A percentile compares a stretch with the other conserved stretches of the same genome.
These are phyloP conservation scores for Rhopilema esculentum DNA, from an alignment of 30 jellyfish, hydroid and myxozoan species.

Conservation along the genomic window DNA sequence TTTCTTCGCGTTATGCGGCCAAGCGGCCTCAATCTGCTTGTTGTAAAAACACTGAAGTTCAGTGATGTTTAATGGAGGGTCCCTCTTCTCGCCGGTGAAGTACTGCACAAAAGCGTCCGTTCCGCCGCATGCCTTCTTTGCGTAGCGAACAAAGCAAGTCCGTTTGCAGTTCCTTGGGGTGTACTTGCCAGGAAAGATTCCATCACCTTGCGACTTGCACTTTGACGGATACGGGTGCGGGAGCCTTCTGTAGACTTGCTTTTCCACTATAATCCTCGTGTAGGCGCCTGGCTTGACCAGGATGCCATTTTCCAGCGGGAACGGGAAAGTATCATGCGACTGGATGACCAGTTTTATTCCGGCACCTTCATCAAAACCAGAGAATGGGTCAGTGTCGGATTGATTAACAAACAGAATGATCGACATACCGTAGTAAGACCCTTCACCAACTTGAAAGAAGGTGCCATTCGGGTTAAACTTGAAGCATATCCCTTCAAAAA, in stretches of 20 bases:
- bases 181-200: conserved; percentile 62
- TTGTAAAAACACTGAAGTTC: conserved; percentile 59
- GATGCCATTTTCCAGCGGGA: conserved; percentile 70
- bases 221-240: conserved; percentile 67
- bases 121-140: conserved; percentile 58
- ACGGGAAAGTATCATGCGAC: conserved; percentile 45
- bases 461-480: conserved; percentile 63
- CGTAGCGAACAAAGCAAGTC: conserved; percentile 61
- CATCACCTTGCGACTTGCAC: conserved; percentile 36
- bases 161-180: conserved; percentile 75
- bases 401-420: conserved; percentile 55
- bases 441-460: conserved; percentile 65
- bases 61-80: conserved; percentile 54
- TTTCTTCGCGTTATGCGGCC: conserved; percentile 63
- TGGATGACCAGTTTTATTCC: conserved; percentile 64
- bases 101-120: conserved; percentile 68
- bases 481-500: conserved; percentile 68
- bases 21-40: conserved; percentile 68
- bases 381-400: conserved; percentile 45
- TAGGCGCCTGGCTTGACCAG: conserved; percentile 61
- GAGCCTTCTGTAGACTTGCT: conserved; percentile 52
- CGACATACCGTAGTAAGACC: conserved; percentile 70
- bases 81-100: conserved; percentile 62
- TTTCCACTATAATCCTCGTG: conserved; percentile 60
- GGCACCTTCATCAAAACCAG: conserved; percentile 66